Conservation (phyloP, 2,797 vertebrate genomes). For the Pangasius macronema region DNA sequence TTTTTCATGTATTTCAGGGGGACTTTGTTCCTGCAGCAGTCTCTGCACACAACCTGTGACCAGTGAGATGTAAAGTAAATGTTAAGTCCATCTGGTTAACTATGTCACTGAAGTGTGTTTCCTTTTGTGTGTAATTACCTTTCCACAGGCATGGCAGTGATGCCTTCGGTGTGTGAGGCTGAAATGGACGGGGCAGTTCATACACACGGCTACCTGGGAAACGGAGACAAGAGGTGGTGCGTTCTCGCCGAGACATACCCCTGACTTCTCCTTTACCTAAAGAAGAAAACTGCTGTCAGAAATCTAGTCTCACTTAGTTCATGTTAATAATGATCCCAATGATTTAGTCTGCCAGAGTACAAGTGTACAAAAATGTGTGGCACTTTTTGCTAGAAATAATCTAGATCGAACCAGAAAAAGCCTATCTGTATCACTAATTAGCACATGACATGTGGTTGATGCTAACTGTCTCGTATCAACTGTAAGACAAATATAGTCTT, state of each 20-base stretch:
- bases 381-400: too few species aligned
- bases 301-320: constrained; percentile 2
- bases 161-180: constrained; percentile 89
- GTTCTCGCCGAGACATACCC: constrained; percentile 85
- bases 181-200: constrained; percentile 95
- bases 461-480: background rate
- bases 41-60: constrained; percentile 90
- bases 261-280: constrained; percentile 81
- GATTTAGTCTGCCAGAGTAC: background rate
- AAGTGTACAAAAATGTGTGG: background rate
- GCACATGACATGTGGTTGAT: background rate
- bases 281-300: constrained; percentile 44
- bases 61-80: constrained; percentile 25
- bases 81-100: background rate
- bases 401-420: background rate
- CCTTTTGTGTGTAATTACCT: constrained; percentile 72
- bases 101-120: background rate
- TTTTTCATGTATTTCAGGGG: constrained; percentile 96
- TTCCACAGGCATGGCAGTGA: constrained; percentile 94
- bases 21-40: constrained; percentile 92
- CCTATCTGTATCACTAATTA: background rate
- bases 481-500: background rate
- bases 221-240: constrained; percentile 89
- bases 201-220: constrained; percentile 93
- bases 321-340: background rate